Conservation (phyloP, 2,797 vertebrate genomes). For the Lithobates pipiens region DNA sequence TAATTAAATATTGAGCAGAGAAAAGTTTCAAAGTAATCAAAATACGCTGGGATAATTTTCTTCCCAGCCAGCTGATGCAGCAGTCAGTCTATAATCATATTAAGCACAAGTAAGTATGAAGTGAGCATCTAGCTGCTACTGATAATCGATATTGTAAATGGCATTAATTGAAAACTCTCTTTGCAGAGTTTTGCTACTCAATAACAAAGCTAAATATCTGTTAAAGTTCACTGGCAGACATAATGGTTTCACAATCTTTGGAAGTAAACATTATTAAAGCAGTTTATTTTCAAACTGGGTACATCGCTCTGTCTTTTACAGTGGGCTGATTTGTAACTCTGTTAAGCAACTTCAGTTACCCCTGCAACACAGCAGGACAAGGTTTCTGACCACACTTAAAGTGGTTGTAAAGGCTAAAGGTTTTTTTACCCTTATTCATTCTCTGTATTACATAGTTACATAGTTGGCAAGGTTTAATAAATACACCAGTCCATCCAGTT, state of each 20-base stretch:
- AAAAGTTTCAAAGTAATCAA: conserved; percentile 44
- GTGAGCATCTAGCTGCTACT: conserved; percentile 14
- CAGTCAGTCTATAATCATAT: conserved; percentile 21
- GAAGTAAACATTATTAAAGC: not conserved
- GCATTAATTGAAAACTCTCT: conserved; percentile 20
- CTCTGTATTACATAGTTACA: too few relatives aligned
- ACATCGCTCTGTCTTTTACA: too few relatives aligned
- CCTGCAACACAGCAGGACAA: too few relatives aligned
- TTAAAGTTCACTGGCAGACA: not conserved
- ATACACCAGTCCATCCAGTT: too few relatives aligned
- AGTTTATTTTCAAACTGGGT: too few relatives aligned
- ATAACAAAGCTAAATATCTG: not conserved
- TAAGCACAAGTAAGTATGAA: conserved; percentile 27
- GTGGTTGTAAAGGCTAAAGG: too few relatives aligned
- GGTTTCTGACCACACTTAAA: too few relatives aligned
- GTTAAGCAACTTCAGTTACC: too few relatives aligned
- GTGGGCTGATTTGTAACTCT: too few relatives aligned
- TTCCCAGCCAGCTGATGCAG: conserved; percentile 4
- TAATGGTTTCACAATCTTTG: too few relatives aligned
- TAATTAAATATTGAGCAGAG: conserved; percentile 46
- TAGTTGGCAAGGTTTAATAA: too few relatives aligned
- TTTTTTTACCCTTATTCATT: too few relatives aligned
- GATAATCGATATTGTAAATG: conserved; percentile 30
- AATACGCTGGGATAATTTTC: conserved; percentile 19
- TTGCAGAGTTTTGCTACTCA: conserved; percentile 21